A percentile compares a stretch with the other conserved stretches of the same genome.
Evolutionary conservation across 2,113 vertebrate genomes (phyloP).

Genomic region (Mormyrus lacerda): DNA sequence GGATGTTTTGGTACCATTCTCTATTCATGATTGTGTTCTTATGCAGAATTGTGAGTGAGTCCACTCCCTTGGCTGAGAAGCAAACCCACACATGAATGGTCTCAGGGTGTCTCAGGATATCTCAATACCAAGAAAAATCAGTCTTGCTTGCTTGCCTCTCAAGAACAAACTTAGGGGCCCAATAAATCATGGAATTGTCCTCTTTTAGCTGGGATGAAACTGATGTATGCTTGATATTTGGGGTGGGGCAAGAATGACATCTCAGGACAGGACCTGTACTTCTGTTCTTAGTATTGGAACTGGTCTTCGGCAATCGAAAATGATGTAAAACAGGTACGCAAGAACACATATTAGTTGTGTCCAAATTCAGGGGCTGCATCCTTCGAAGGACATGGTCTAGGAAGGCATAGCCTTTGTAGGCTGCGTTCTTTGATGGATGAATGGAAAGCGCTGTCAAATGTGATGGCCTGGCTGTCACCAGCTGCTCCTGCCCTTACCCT

Average conservation of each 20-base stretch:
- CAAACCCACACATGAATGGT: too few relatives aligned
- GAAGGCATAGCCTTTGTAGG: too few relatives aligned
- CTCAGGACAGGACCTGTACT: background rate
- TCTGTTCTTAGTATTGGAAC: background rate
- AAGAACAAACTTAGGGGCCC: background rate
- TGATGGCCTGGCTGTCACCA: too few relatives aligned
- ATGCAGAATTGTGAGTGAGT: too few relatives aligned
- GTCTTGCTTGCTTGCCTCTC: background rate
- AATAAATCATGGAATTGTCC: background rate
- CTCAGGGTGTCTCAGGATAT: background rate
- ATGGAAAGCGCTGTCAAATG: too few relatives aligned
- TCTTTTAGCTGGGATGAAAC: background rate
- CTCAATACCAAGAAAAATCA: background rate
- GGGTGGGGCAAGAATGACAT: background rate
- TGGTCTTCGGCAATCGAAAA: background rate
- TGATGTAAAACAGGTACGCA: background rate
- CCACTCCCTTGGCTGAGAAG: too few relatives aligned
- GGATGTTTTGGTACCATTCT: too few relatives aligned
- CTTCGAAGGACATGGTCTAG: background rate
- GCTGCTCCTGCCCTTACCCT: too few relatives aligned
- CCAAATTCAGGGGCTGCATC: background rate
- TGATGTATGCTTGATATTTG: background rate
- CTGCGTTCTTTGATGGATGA: too few relatives aligned
- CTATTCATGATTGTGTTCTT: too few relatives aligned
- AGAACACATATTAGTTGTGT: background rate